Conservation (phyloP, 2,797 vertebrate genomes). For the Anniella stebbinsi region DNA sequence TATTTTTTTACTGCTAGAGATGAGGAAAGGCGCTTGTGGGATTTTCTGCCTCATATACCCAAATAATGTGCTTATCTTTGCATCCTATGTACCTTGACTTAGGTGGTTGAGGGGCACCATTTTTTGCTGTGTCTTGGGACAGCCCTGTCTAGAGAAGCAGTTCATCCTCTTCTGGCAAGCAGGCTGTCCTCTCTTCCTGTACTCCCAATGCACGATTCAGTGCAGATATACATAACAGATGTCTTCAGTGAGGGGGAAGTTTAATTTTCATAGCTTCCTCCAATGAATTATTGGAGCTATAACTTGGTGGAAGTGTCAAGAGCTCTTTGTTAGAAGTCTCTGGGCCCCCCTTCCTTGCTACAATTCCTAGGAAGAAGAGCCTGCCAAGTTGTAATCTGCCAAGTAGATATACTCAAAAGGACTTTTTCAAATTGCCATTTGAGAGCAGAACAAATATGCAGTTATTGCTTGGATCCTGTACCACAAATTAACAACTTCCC, state of each 20-base stretch:
- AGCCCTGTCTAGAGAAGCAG: not conserved
- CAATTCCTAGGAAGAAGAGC: not conserved
- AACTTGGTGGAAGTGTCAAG: not conserved
- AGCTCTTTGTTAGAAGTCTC: not conserved
- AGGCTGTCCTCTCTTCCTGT: not conserved
- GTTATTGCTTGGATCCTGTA: not conserved
- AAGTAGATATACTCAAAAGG: not conserved
- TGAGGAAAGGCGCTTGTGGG: too few relatives aligned
- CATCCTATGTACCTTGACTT: too few relatives aligned
- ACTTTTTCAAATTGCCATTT: not conserved
- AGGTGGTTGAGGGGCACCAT: too few relatives aligned
- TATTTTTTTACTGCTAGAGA: too few relatives aligned
- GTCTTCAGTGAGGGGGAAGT: not conserved
- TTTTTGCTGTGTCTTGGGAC: too few relatives aligned
- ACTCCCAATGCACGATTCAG: not conserved
- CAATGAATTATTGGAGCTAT: not conserved
- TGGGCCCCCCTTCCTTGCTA: not conserved
- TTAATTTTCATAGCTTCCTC: not conserved
- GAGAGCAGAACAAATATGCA: not conserved
- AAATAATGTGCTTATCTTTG: too few relatives aligned
- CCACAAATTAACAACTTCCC: not conserved
- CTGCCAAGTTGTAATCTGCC: not conserved
- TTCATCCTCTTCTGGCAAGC: not conserved
- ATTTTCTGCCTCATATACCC: too few relatives aligned
- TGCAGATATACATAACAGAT: not conserved